Conservation (phyloP, 2,113 vertebrate species). For the Chroicocephalus ridibundus region DNA sequence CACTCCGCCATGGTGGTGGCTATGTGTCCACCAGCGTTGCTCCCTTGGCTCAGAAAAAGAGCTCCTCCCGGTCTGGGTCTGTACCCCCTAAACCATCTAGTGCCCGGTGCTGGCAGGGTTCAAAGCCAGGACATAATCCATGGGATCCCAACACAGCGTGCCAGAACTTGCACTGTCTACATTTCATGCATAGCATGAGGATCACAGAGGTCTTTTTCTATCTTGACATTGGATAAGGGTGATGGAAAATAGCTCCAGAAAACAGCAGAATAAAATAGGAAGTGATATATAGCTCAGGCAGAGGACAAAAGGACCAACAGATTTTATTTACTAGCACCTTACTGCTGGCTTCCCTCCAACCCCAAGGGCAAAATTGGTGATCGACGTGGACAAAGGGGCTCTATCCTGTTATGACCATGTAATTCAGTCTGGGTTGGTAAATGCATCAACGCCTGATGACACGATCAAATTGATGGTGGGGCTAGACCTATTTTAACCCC, state of each 20-base stretch:
- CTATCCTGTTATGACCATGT: rapidly evolving
- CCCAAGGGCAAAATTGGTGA: not conserved
- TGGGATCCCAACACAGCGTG: not conserved
- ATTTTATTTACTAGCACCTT: not conserved
- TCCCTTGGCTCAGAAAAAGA: not conserved
- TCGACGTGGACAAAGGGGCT: not conserved
- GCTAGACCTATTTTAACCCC: not conserved
- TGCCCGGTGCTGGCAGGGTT: not conserved
- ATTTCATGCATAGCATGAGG: not conserved
- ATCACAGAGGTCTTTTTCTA: not conserved
- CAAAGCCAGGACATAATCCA: not conserved
- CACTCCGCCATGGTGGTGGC: not conserved
- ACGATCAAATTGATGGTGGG: not conserved
- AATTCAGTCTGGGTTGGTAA: not conserved
- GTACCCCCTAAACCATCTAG: rapidly evolving
- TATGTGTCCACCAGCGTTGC: rapidly evolving
- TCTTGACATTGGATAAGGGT: not conserved
- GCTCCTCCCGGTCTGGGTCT: not conserved
- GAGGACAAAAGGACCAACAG: not conserved
- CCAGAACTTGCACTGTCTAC: not conserved
- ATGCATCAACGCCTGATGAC: not conserved
- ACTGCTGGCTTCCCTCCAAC: not conserved
- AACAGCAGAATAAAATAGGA: not conserved
- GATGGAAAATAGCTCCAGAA: not conserved
- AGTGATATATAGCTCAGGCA: not conserved